A percentile compares a stretch with the other conserved stretches of the same genome.
Conservation (phyloP, 1,140 invertebrate genomes). For the Apis dorsata region DNA sequence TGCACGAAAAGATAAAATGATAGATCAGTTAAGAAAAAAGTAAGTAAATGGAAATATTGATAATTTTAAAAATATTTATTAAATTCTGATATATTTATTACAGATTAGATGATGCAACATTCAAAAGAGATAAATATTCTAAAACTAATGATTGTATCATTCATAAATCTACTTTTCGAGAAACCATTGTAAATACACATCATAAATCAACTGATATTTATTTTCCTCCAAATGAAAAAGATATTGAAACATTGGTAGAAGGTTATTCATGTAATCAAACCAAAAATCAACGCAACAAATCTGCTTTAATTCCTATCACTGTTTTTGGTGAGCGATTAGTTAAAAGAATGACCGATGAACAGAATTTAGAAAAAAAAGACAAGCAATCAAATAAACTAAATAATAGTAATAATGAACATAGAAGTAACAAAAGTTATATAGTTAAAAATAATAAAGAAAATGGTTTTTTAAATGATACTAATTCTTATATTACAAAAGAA, state of each 20-base stretch:
- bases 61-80: slow-evolving; percentile 13
- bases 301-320: slow-evolving; percentile 51
- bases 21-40: slow-evolving; percentile 74
- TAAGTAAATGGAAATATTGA: slow-evolving; percentile 57
- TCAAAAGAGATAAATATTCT: slow-evolving; percentile 56
- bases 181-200: slow-evolving; percentile 9
- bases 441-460: slow-evolving; percentile 61
- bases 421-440: background rate
- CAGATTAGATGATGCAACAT: slow-evolving; percentile 68
- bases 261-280: slow-evolving; percentile 11
- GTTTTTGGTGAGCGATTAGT: slow-evolving; percentile 71
- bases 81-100: slow-evolving; percentile 39
- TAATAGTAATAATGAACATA: background rate
- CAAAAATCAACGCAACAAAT: slow-evolving; percentile 46
- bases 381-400: slow-evolving; percentile 12
- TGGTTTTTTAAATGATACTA: slow-evolving; percentile 21
- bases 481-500: background rate
- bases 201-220: background rate
- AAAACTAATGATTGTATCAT: slow-evolving; percentile 1
- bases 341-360: slow-evolving; percentile 64
- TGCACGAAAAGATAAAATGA: slow-evolving; percentile 76
- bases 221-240: background rate
- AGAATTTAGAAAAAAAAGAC: slow-evolving; percentile 48
- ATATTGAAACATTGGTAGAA: background rate
- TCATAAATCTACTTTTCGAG: background rate